Base-by-base conservation (phyloP, 2,113 vertebrate species). In the Silurus glanis region DNA sequence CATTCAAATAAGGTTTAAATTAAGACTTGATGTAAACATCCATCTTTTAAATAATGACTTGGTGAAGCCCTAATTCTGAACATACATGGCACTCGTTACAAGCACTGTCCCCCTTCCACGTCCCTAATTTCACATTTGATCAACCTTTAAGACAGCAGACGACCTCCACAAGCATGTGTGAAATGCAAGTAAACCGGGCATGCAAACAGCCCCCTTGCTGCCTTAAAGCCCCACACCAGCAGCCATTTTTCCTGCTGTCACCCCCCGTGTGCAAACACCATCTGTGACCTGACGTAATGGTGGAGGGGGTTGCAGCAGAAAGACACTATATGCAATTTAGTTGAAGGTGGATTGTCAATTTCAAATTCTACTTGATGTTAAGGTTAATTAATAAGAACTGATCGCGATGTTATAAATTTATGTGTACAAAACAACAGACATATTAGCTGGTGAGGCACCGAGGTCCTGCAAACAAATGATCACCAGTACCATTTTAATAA, bases 171-270 rank as follows among this genome's bases (percentile, higher is more conserved):
- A 55, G 87, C 81, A 85, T 61, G 62, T 83, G 3, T 69, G 53
- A 83, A 80, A 28, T 80, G 78, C 55, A 69, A 80, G 58, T n/a
- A 88, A 71, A 51, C 76, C 51, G 75, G 17, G n/a, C 58, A 86
- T 85, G 69, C 67, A 82, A 75, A 66, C 64, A n/a, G 64, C 62
- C 28, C 84, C 55, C n/a, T 78, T 87, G 80, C 45, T 80, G 56
- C 56, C 78, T 80, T 80, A 61, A 80, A 61, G 56, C 28, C 25
- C 55, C 56, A 61, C 17, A 61, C 25, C 56, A 80, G 78, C 28
- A 47, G 56, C 28, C 51, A 55, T 78, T 76, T 55, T 53, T 75
- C 37, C 76, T 59, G 55, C 55, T 59, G 76, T 45, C 25, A 37
- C 55, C 0, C 58, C 78, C 9, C 8, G 2, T 80, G 2, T 61